Base-by-base conservation (phyloP, 2,797 vertebrate genomes). In the Sebastes cheni region DNA sequence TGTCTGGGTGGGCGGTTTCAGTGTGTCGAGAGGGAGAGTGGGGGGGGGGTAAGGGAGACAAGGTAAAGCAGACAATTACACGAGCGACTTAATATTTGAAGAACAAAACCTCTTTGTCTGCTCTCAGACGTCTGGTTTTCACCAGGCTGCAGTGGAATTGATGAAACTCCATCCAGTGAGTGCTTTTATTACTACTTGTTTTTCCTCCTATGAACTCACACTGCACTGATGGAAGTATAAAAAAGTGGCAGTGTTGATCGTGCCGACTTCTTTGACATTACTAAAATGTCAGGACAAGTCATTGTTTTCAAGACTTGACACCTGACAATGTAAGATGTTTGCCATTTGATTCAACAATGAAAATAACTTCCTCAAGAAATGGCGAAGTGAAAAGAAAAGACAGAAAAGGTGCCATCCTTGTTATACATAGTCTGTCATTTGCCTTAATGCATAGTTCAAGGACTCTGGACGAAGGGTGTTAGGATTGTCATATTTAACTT, bases 1-100 rank as follows among this genome's bases (percentile, higher is more conserved):
- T 98, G 93, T 99, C 99, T 99, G 94, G 55, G 69, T 74, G 82
- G 89, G 55, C 6, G 55, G 52, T 75, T 82, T 77, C 34, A 66
- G 59, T 56, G n/a, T 42, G 34, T 72, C 7, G 20, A 0, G 50
- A 52, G 42, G 30, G 22, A 36, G 13, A 18, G 25, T 27, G 9
- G 25, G 27, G 34, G 4, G 25, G 56, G 34, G 71, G 54, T 83
- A 29, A 82, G 67, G 82, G 27, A 70, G 76, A 85, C 30, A 82
- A 34, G 60, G 54, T 62, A 67, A 69, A 78, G 32, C 55, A 87
- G 27, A 72, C 23, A 78, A 83, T 82, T 70, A 85, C 42, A 84
- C 34, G 16, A 65, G 32, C 1, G 5, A 50, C 46, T 77, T 76
- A 65, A 75, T 52, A 72, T 84, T 78, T 74, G n/a, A 71, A 72